Conservation (phyloP, 2,113 vertebrate genomes). For the Vombatus ursinus region DNA sequence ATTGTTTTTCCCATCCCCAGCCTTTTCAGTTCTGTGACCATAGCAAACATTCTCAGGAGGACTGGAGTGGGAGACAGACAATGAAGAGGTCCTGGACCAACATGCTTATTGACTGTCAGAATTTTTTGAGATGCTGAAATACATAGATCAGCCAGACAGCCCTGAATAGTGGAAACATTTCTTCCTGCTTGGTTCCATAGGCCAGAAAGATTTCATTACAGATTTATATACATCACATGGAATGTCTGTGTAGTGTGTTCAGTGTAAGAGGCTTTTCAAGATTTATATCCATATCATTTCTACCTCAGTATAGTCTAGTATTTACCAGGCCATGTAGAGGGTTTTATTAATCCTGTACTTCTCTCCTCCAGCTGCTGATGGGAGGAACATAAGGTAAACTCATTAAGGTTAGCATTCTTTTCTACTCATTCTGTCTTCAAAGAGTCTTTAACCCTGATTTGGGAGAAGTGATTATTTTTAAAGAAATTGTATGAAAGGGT, state of each 20-base stretch:
- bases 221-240: background rate
- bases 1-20: constrained; percentile 31
- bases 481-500: no score
- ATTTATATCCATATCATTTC: background rate
- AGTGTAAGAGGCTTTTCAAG: background rate
- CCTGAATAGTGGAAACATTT: background rate
- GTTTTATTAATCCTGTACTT: no score
- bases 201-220: background rate
- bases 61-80: background rate
- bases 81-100: background rate
- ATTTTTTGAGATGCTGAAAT: background rate
- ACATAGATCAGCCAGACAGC: no score
- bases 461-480: no score
- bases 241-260: background rate
- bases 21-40: background rate
- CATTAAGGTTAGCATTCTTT: no score
- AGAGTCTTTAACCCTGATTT: no score
- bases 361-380: no score
- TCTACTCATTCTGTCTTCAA: no score
- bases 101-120: background rate
- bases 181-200: no score
- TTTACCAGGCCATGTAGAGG: background rate
- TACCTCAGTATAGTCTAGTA: background rate
- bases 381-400: no score
- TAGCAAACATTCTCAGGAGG: constrained; percentile 14